These are phyloP conservation scores for Lithosia quadra DNA, from an alignment of 2,888 invertebrate genomes.

Conservation along the genomic window DNA sequence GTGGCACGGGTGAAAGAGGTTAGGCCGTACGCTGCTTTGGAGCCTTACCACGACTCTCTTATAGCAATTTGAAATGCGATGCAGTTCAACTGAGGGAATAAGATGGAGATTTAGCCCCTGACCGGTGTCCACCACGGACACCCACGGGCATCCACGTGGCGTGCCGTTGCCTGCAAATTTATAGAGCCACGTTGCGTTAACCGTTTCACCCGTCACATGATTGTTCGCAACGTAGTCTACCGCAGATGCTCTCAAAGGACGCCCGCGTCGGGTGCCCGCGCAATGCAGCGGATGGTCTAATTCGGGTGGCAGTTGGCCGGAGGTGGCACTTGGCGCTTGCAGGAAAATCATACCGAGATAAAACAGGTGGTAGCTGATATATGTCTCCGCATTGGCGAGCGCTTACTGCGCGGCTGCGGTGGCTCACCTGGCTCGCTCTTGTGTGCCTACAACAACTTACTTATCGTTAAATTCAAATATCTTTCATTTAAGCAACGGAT, in stretches of 20 bases:
- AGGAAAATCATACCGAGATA: constrained; percentile 75
- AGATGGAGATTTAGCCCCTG: too few relatives aligned
- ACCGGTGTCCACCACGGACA: too few relatives aligned
- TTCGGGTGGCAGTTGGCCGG: constrained; percentile 7
- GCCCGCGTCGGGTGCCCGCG: neutral
- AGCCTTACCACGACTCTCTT: too few relatives aligned
- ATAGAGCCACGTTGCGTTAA: neutral
- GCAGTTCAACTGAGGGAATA: too few relatives aligned
- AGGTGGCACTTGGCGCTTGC: constrained; percentile 64
- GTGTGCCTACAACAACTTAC: constrained; percentile 38
- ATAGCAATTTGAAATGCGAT: too few relatives aligned
- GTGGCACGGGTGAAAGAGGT: neutral
- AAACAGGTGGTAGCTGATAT: constrained; percentile 80
- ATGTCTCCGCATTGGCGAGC: constrained; percentile 78
- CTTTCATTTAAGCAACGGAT: neutral
- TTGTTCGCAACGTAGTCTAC: too few relatives aligned
- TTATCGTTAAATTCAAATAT: constrained; percentile 22
- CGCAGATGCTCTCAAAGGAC: neutral
- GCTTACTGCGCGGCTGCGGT: constrained; percentile 68
- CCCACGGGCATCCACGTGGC: neutral
- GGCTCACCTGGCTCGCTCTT: constrained; percentile 41
- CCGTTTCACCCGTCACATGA: too few relatives aligned
- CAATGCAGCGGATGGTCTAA: neutral
- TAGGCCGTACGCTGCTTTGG: neutral
- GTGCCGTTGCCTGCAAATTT: neutral